Base-by-base conservation (phyloP, 2,888 invertebrate species). In the Acrocera orbiculus region DNA sequence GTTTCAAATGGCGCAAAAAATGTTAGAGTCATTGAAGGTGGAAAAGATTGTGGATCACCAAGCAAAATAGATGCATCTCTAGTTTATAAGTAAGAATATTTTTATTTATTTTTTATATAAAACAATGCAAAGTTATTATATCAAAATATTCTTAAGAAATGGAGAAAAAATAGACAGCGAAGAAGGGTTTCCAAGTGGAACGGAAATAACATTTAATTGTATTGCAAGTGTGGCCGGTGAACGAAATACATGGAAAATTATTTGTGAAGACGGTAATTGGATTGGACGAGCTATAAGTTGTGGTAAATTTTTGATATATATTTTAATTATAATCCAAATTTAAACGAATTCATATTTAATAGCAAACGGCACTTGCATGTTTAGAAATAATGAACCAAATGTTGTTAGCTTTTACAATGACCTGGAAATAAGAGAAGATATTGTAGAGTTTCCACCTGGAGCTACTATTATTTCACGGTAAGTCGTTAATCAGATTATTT, bases 211-310 rank as follows among this genome's bases (percentile, higher is more conserved):
- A 5, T 86, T 83, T 56, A 73, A 78, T 46, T 86, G 86, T 52
- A 80, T 82, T 43, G 76, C 77, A 2, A 77, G 76, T 41, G 75
- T 78, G 27, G 77, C 80, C 63, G 80, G 79, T 0, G 82, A 82
- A 58, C 75, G 76, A 49, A 78, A 76, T 16, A 79, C 81, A 0
- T 86, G 86, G 86, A 77, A 78, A 45, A 75, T 85, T 16, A 72
- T 78, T 35, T 86, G 85, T 47, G 81, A 83, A 50, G 77, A 83
- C 46, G 85, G 85, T 1, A 72, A 69, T 44, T 86, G 86, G 86
- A 73, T 81, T 39, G 85, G 83, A 15, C 69, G 78, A 47, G 76
- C 81, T 32, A 70, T 77, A 38, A 76, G 72, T 46, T 83, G 83
- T 53, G 83, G 82, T 82, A 56, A 61, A 66, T 16, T 16, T 15